Percentiles rank a stretch among this genome's conserved stretches.
Conservation (phyloP, 2,797 vertebrate genomes). For the Helarctos malayanus region DNA sequence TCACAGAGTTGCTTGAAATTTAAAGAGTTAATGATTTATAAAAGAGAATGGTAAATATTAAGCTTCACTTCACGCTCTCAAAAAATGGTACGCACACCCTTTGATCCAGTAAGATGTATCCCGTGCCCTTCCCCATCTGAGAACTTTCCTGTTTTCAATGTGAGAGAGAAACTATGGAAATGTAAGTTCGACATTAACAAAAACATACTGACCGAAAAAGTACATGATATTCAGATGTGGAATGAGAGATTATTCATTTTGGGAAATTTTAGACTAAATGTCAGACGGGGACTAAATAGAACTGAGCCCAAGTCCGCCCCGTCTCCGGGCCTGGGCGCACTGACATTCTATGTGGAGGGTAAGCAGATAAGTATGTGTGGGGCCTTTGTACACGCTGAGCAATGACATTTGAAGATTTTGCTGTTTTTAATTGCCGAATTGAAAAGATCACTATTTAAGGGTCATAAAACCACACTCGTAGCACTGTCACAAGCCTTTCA, state of each 20-base stretch:
- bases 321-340: neutral
- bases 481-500: neutral
- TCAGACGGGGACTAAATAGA: neutral
- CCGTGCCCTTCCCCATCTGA: neutral
- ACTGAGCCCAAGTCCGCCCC: neutral
- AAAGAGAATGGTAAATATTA: neutral
- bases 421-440: neutral
- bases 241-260: neutral
- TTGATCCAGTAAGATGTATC: neutral
- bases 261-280: conserved; percentile 35
- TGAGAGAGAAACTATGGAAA: neutral
- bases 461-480: neutral
- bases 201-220: neutral
- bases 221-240: neutral
- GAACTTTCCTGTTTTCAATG: neutral
- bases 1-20: neutral
- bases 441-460: neutral
- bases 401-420: neutral
- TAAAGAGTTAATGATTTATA: conserved; percentile 12
- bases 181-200: neutral
- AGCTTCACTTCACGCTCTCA: conserved; percentile 4
- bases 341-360: neutral
- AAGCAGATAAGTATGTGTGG: accelerated
- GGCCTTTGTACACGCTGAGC: neutral
- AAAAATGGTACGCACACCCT: neutral